Percentiles rank a stretch among this genome's conserved stretches.
These are phyloP conservation scores for Amphiduros pacificus DNA, from an alignment of 2,888 invertebrate genomes.

Conservation along the genomic window DNA sequence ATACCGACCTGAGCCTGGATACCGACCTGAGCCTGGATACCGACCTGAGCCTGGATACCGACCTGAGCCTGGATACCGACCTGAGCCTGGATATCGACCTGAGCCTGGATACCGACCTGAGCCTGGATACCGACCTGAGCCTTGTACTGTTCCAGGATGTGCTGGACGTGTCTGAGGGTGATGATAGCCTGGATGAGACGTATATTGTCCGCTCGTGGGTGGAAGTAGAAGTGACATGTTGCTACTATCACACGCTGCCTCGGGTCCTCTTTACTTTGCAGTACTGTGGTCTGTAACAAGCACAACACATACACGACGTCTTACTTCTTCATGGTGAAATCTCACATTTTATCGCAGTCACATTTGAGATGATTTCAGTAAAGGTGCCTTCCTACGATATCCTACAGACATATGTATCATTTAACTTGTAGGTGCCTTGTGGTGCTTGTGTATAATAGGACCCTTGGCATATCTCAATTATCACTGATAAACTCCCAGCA, in stretches of 20 bases:
- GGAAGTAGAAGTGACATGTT: conserved; percentile 92
- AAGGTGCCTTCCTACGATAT: neutral
- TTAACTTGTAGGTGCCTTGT: too few relatives aligned
- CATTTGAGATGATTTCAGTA: neutral
- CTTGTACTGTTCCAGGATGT: conserved; percentile 60
- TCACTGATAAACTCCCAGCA: too few relatives aligned
- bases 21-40: too few relatives aligned
- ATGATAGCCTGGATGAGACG: conserved; percentile 82
- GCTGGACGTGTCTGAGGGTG: conserved; percentile 71
- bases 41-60: too few relatives aligned
- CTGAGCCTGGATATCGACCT: too few relatives aligned
- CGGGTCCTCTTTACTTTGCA: conserved; percentile 41
- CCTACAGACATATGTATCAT: neutral
- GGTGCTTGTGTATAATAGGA: too few relatives aligned
- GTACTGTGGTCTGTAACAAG: conserved; percentile 35
- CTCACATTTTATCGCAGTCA: neutral
- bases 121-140: conserved; percentile 37
- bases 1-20: too few relatives aligned
- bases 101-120: too few relatives aligned
- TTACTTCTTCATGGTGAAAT: neutral
- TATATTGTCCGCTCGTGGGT: conserved; percentile 87
- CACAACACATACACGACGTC: neutral
- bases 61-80: too few relatives aligned
- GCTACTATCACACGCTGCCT: conserved; percentile 62
- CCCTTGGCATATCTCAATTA: too few relatives aligned